Conservation (phyloP, 2,113 vertebrate genomes). For the Guaruba guarouba region DNA sequence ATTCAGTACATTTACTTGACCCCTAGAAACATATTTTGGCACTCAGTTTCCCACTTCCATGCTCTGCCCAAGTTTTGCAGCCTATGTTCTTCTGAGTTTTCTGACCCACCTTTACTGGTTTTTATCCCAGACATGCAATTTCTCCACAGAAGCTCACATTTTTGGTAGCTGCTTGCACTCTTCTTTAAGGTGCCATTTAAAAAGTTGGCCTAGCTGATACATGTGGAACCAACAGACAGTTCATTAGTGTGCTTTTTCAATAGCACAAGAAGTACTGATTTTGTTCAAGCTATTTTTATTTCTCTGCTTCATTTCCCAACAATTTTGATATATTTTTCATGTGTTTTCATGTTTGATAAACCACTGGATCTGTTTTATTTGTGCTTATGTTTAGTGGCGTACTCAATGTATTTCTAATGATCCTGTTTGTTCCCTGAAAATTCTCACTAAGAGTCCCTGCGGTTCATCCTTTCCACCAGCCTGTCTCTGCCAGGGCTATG, state of each 20-base stretch:
- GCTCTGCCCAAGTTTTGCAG: background rate
- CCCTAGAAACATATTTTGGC: slow-evolving; percentile 4
- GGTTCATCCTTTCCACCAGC: background rate
- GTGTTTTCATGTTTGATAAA: background rate
- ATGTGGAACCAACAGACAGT: background rate
- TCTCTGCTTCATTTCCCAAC: background rate
- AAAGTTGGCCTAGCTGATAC: background rate
- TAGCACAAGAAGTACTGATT: background rate
- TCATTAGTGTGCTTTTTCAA: background rate
- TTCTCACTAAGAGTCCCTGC: background rate
- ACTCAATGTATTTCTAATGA: background rate
- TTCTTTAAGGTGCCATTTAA: background rate
- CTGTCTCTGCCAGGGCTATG: background rate
- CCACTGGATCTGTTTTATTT: background rate
- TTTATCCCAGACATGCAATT: fast-evolving
- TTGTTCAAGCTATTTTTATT: background rate
- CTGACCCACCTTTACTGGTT: background rate
- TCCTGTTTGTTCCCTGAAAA: background rate
- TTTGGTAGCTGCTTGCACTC: background rate
- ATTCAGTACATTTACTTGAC: slow-evolving; percentile 27
- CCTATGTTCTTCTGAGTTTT: background rate
- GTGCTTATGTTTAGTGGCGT: background rate
- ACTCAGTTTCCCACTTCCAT: background rate
- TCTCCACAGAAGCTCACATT: background rate
- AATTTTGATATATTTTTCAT: background rate